These are phyloP conservation scores for Scaptomyza hsui DNA, from an alignment of 1,140 invertebrate genomes.

Conservation along the genomic window DNA sequence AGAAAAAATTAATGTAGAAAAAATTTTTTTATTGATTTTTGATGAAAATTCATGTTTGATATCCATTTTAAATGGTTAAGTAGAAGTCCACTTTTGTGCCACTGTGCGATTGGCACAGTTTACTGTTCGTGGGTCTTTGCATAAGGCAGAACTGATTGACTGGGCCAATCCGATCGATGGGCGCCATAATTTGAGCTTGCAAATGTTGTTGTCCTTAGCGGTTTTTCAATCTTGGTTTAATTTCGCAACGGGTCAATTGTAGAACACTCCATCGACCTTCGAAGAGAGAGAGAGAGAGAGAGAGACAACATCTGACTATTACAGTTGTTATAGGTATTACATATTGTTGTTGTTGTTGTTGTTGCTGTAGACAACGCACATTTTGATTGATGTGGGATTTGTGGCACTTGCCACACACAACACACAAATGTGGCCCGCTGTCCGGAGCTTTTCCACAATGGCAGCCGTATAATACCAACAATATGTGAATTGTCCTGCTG, in stretches of 20 bases:
- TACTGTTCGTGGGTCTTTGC: constrained; percentile 6
- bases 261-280: background rate
- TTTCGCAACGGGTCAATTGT: constrained; percentile 47
- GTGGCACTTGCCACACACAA: constrained; percentile 54
- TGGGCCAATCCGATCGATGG: constrained; percentile 53
- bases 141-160: constrained; percentile 24
- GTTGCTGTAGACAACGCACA: constrained; percentile 42
- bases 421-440: constrained; percentile 10
- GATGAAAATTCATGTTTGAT: no score
- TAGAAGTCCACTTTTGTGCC: background rate
- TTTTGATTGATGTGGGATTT: constrained; percentile 79
- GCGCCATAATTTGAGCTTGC: constrained; percentile 53
- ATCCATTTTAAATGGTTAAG: no score
- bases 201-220: constrained; percentile 60
- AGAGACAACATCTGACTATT: background rate
- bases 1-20: no score
- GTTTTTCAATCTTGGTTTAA: constrained; percentile 68
- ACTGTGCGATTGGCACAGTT: constrained; percentile 23
- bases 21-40: no score
- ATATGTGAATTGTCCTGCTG: background rate
- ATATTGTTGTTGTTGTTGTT: constrained; percentile 25
- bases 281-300: background rate
- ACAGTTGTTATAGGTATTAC: constrained; percentile 28
- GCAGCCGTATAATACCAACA: background rate
- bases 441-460: constrained; percentile 4